phyloP scores from a whole-genome alignment of 2,113 vertebrate species.

The Campylomormyrus numenius region DNA sequence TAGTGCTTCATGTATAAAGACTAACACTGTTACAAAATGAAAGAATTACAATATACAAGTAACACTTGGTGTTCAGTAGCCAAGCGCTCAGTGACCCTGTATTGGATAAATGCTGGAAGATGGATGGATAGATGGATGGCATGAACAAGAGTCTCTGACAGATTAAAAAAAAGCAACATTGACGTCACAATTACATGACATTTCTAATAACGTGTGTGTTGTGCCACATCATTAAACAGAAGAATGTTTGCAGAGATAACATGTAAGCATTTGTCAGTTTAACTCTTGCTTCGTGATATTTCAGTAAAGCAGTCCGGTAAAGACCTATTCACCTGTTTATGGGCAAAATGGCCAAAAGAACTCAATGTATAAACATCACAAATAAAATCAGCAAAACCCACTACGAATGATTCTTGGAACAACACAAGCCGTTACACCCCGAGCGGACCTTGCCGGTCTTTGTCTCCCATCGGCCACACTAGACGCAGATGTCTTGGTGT shows the following conservation, averaged over 20 bases:
- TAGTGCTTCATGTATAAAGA: neutral
- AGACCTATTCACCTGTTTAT: neutral
- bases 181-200: neutral
- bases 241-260: neutral
- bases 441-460: neutral
- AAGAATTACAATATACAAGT: neutral
- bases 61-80: neutral
- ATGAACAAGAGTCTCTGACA: neutral
- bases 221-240: neutral
- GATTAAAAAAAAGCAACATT: neutral
- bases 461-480: neutral
- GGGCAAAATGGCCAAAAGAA: neutral
- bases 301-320: neutral
- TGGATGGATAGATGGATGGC: neutral
- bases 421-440: neutral
- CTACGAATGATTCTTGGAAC: neutral
- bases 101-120: neutral
- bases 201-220: neutral
- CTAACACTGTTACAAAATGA: neutral
- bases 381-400: neutral
- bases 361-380: neutral
- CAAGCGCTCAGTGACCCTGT: neutral
- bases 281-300: neutral
- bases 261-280: neutral
- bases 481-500: neutral